These are phyloP conservation scores for Phylloscopus trochilus DNA, from an alignment of 2,113 vertebrate species.

Conservation along the genomic window DNA sequence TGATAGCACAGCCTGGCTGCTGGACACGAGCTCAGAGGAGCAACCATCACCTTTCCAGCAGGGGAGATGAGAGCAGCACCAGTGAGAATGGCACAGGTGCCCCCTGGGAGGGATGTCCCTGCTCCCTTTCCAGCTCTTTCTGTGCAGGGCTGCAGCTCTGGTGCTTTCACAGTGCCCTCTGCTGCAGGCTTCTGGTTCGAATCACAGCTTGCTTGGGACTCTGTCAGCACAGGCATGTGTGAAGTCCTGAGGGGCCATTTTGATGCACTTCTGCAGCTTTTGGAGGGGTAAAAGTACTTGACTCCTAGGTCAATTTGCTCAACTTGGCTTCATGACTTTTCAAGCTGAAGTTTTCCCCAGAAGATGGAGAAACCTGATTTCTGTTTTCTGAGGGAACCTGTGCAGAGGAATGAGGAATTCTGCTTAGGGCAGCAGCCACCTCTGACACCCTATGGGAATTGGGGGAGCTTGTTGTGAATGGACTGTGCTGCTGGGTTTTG, in stretches of 20 bases:
- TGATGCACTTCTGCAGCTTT: not conserved
- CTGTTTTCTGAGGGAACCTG: not conserved
- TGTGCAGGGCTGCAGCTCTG: not conserved
- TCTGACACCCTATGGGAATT: not conserved
- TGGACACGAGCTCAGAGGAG: not conserved
- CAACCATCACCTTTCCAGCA: not conserved
- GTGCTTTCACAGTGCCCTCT: slow-evolving; percentile 2
- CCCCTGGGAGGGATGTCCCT: fast-evolving
- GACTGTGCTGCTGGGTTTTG: not conserved
- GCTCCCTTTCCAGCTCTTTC: not conserved
- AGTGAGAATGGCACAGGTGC: fast-evolving
- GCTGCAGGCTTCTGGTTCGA: not conserved
- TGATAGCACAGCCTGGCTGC: not conserved
- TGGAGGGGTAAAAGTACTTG: not conserved
- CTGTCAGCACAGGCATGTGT: not conserved
- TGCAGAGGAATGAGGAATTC: not conserved
- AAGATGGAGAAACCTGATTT: not conserved
- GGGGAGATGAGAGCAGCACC: not conserved
- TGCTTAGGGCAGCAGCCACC: fast-evolving
- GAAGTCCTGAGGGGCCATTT: not conserved
- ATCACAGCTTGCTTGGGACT: not conserved
- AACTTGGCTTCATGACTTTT: not conserved
- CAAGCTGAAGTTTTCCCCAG: not conserved
- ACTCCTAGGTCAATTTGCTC: not conserved
- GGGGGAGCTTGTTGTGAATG: not conserved